Base-by-base conservation (phyloP, 2,797 vertebrate genomes). In the Phyllotis vaccarum region DNA sequence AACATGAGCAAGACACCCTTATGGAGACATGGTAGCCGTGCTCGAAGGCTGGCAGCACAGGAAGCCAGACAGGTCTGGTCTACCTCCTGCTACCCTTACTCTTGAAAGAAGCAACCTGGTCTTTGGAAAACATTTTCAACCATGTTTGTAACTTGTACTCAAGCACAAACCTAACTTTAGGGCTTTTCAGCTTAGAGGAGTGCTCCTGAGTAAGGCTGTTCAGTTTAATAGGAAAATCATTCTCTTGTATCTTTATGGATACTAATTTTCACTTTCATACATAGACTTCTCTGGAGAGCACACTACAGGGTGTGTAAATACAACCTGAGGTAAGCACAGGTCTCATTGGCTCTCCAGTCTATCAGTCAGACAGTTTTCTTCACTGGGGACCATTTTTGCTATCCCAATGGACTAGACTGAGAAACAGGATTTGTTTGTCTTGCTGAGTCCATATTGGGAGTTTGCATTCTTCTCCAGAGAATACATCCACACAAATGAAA, bases 391-490 rank as follows among this genome's bases (percentile, higher is more conserved):
- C 78, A 70, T 54, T 78, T 60, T 9, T 46, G n/a, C 70, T 2
- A 4, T 86, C 37, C 49, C 46, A 82, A 21, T 43, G 52, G 49
- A 76, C 9, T 54, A 43, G 54, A 34, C 43, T 75, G 58, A 62
- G 56, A 89, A 91, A 68, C 40, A 80, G 16, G 24, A 66, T 68
- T 82, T 93, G 72, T 43, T 49, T 90, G 90, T 40, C 46, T 95
- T 93, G 56, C 29, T 76, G 49, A 10, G n/a, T n/a, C n/a, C n/a
- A n/a, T n/a, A n/a, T n/a, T n/a, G n/a, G n/a, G n/a, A n/a, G n/a
- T n/a, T n/a, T n/a, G n/a, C n/a, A n/a, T n/a, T n/a, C n/a, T n/a
- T n/a, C 46, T 93, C 37, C 34, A 52, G 88, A 37, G 29, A 75
- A 76, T 82, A 24, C 27, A 80, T 91, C 49, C 79, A 79, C 60